Conservation (phyloP, 2,797 vertebrate genomes). For the Uromys caudimaculatus region DNA sequence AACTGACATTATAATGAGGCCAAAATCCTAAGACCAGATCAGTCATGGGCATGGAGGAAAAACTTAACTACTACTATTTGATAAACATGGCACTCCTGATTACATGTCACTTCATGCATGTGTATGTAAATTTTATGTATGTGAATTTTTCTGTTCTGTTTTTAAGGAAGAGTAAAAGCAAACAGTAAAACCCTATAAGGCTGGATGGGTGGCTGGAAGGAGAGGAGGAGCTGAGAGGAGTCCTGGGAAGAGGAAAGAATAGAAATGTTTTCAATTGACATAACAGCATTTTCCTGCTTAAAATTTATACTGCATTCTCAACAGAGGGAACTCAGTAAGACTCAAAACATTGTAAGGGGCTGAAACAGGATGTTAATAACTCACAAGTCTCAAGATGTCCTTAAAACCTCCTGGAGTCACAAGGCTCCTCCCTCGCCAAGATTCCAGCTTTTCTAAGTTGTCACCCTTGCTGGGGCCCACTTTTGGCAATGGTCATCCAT, state of each 20-base stretch:
- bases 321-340: neutral
- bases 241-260: neutral
- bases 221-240: neutral
- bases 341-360: neutral
- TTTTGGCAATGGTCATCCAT: neutral
- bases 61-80: neutral
- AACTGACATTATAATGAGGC: neutral
- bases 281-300: neutral
- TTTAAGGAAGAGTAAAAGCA: neutral
- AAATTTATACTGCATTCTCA: neutral
- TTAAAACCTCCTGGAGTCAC: neutral
- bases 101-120: neutral
- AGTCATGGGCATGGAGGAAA: too few species aligned
- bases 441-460: neutral
- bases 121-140: neutral
- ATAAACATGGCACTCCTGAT: neutral
- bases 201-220: neutral
- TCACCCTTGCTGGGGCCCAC: neutral
- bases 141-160: neutral
- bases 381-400: neutral
- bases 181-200: neutral
- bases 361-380: neutral
- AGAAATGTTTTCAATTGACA: neutral
- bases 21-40: neutral
- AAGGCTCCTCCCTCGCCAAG: neutral